Evolutionary conservation across 2,113 vertebrate species (phyloP).

Genomic region (Thamnaconus septentrionalis): DNA sequence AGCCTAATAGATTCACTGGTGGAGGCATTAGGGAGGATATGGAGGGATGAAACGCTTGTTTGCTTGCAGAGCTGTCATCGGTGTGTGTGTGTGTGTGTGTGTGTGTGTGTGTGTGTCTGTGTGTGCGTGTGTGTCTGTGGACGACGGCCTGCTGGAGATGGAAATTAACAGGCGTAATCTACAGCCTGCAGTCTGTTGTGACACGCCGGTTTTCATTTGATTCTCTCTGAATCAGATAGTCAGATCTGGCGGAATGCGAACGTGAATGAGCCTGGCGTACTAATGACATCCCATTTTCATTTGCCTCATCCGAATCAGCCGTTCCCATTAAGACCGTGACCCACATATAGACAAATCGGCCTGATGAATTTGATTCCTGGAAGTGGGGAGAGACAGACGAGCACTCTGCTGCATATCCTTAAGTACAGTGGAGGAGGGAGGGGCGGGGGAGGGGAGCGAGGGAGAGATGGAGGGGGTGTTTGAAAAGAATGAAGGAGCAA

Average conservation of each 20-base stretch:
- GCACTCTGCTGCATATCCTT: conserved; percentile 21
- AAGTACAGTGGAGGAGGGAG: conserved; percentile 7
- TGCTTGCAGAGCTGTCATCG: too few species aligned
- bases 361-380: conserved; percentile 40
- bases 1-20: too few species aligned
- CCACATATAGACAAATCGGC: conserved; percentile 52
- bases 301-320: conserved; percentile 36
- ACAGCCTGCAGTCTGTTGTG: conserved; percentile 35
- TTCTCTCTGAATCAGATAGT: conserved; percentile 51
- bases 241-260: conserved; percentile 33
- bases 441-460: background rate
- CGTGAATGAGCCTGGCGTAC: conserved; percentile 39
- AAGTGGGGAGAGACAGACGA: conserved; percentile 8
- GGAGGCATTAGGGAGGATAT: too few species aligned
- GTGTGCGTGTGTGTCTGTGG: conserved; percentile 4
- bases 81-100: conserved; percentile 14
- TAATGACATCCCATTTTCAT: conserved; percentile 49
- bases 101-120: conserved; percentile 8
- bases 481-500: background rate
- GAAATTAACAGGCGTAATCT: conserved; percentile 49
- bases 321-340: conserved; percentile 52
- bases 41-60: too few species aligned
- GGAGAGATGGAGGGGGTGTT: background rate
- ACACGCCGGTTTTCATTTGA: conserved; percentile 41
- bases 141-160: conserved; percentile 21